Evolutionary conservation across 1,140 invertebrate genomes (phyloP), one percentile per base, ranked within the genome.

Genomic region (Bombus waltoni): DNA sequence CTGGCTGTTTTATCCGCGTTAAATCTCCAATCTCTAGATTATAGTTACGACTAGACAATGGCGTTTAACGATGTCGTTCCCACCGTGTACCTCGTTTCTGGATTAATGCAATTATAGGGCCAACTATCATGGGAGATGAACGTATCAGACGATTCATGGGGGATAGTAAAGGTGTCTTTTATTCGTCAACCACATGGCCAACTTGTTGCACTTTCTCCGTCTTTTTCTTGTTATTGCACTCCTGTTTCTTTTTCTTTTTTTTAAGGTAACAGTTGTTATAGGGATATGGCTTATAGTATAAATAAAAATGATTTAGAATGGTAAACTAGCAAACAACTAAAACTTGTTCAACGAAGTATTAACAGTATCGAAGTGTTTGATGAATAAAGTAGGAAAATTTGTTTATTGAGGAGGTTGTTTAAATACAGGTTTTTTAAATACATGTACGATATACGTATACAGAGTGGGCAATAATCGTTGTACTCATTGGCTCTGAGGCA

Each of bases 1-100:
- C 82, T 72, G 71, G 57, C 78, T 83, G 74, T 83, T 87, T 88
- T 88, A 90, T 87, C 87, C 78, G 59, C 73, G 75, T 76, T 87
- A 83, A 87, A 86, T 89, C 83, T 87, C 53, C 66, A 79, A 87
- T 88, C 76, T 70, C 62, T n/a, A n/a, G 75, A 38, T 44, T 62
- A 59, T 25, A 47, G 82, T 53, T 68, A 75, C 71, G 62, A 40
- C 42, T 66, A 70, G 38, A 22, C 35, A 13, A 5, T 40, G 28
- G 44, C 53, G 57, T 47, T 91, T 91, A 86, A 88, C 84, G 86
- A 83, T 76, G 81, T 88, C 89, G 81, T 88, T 89, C 76, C 68
- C 18, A 47, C 28, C 70, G 66, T 74, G 87, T 74, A 73, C 77
- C 83, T 80, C 76, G 74, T 76, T 78, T 65, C 40, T 9, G 86